Base-by-base conservation (phyloP, 2,113 vertebrate species). In the Mesitornis unicolor region DNA sequence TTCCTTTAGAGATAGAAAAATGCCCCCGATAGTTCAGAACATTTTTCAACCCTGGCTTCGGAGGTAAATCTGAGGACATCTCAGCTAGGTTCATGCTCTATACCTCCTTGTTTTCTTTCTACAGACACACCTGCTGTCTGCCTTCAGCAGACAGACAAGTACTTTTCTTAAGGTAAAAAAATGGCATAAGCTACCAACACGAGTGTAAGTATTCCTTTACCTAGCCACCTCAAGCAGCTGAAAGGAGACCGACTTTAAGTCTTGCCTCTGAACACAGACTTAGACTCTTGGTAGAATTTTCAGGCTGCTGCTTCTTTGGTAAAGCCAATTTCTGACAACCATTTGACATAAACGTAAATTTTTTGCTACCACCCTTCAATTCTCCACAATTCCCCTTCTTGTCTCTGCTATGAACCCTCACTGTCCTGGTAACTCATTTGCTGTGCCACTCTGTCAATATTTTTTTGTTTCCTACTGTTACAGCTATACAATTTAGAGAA, bases 131-230 rank as follows among this genome's bases (percentile, higher is more conserved):
- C 7, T 84, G 45, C 28, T 17, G 31, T 16, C 19, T 20, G 3
- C 24, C 38, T 61, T 47, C 16, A 29, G n/a, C 42, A 25, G 56
- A 56, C 17, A 85, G 16, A 22, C 9, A 77, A 22, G 2, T 38
- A 60, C 20, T 71, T n/a, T 40, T 16, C 60, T 67, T 40, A 26
- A 40, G 8, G 16, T 67, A 71, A 71, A 40, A 15, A 67, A 89
- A 92, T 25, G 7, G 7, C 29, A 59, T 15, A 75, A 70, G 16
- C 28, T 78, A 43, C 33, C 18, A 48, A 47, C 26, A 57, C 5
- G 6, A 51, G 10, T 0, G 0, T 8, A 53, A 1, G 2, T 43
- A 47, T 36, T 87, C 21, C 45, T 47, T 6, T 19, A n/a, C 45
- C 18, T 14, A 81, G 24, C 19, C 29, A 69, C 40, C 19, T 40